phyloP scores from a whole-genome alignment of 1,140 invertebrate species.

The Formica selysi region DNA sequence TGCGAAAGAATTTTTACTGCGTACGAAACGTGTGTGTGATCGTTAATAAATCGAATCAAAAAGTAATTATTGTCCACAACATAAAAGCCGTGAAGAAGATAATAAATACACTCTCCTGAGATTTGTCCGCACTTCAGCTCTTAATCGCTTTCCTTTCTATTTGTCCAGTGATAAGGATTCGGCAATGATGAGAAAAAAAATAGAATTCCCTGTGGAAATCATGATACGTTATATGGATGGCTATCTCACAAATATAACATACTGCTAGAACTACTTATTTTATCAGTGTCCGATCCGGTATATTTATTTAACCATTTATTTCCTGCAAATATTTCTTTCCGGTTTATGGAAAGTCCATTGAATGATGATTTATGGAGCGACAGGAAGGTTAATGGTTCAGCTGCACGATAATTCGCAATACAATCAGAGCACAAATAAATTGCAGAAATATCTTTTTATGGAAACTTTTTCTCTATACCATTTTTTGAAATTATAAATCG shows the following conservation, averaged over 20 bases:
- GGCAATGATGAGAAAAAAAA: background rate
- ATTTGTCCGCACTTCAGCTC: background rate
- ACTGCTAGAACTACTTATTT: background rate
- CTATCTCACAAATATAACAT: background rate
- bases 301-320: constrained; percentile 30
- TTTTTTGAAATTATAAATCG: background rate
- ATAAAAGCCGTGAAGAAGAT: background rate
- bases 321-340: background rate
- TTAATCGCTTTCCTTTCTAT: constrained; percentile 38
- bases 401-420: constrained; percentile 5
- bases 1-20: background rate
- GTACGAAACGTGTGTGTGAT: background rate
- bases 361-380: background rate
- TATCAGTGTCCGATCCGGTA: background rate
- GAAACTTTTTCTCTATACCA: background rate
- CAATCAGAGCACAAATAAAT: background rate
- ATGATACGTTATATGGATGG: background rate
- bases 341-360: background rate
- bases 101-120: constrained; percentile 45
- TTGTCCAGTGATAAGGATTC: constrained; percentile 36
- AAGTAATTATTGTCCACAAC: constrained; percentile 42
- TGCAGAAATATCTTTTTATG: background rate
- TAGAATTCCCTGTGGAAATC: constrained; percentile 7
- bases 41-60: constrained; percentile 7
- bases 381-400: background rate